phyloP scores from a whole-genome alignment of 2,113 vertebrate species.

The Tretioscincus oriximinensis region DNA sequence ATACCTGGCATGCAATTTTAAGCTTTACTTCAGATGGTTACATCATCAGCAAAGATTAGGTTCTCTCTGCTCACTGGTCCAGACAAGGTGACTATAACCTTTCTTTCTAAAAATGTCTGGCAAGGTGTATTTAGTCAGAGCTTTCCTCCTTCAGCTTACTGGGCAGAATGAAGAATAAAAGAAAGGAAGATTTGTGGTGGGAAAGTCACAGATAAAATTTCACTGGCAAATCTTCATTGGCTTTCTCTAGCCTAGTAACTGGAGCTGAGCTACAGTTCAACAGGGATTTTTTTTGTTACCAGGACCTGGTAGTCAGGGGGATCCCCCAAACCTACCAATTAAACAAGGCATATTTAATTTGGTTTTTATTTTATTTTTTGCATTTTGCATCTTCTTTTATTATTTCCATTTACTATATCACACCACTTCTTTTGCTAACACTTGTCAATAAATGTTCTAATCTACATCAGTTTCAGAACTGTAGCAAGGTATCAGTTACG shows the following conservation, averaged over 20 bases:
- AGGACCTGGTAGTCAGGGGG: too few relatives aligned
- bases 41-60: background rate
- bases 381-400: too few relatives aligned
- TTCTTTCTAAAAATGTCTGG: background rate
- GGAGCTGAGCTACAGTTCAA: too few relatives aligned
- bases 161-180: background rate
- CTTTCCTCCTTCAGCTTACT: background rate
- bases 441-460: too few relatives aligned
- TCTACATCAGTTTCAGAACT: too few relatives aligned
- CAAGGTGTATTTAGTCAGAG: background rate
- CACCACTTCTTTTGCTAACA: too few relatives aligned
- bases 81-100: slow-evolving; percentile 16
- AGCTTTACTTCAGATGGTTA: slow-evolving; percentile 3
- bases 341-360: too few relatives aligned
- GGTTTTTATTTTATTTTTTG: too few relatives aligned
- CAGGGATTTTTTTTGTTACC: too few relatives aligned
- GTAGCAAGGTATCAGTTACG: too few relatives aligned
- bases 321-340: too few relatives aligned
- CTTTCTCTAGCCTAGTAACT: background rate
- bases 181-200: background rate
- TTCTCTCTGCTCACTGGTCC: background rate
- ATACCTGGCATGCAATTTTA: background rate
- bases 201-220: background rate
- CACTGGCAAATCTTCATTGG: background rate
- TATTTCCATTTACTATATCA: too few relatives aligned